Percentiles rank a stretch among this genome's conserved stretches.
These are phyloP conservation scores for Ips nitidus DNA, from an alignment of 1,140 invertebrate species.

Conservation along the genomic window DNA sequence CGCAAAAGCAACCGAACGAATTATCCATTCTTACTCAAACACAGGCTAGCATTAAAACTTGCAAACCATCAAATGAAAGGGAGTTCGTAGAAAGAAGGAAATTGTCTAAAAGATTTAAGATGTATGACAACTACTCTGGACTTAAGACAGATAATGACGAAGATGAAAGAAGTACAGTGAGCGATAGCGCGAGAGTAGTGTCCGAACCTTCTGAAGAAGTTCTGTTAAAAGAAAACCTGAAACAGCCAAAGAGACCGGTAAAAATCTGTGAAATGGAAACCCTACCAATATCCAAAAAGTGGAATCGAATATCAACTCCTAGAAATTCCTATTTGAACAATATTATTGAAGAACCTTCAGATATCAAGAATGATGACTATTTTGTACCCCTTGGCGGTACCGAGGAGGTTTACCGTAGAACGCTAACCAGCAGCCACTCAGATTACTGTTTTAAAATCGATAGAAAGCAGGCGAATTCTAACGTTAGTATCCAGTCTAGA, in stretches of 20 bases:
- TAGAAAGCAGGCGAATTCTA: slow-evolving; percentile 17
- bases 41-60: not conserved
- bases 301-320: slow-evolving; percentile 2
- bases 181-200: slow-evolving; percentile 28
- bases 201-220: slow-evolving; percentile 25
- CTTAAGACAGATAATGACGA: slow-evolving; percentile 8
- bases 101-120: slow-evolving; percentile 24
- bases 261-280: not conserved
- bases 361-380: slow-evolving; percentile 10
- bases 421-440: slow-evolving; percentile 29
- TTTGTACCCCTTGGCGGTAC: slow-evolving; percentile 18
- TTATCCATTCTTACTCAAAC: slow-evolving; percentile 9
- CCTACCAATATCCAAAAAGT: slow-evolving; percentile 1
- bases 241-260: not conserved
- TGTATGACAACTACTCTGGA: slow-evolving; percentile 34
- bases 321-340: slow-evolving; percentile 22
- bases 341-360: slow-evolving; percentile 21
- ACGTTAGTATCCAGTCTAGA: slow-evolving; percentile 11
- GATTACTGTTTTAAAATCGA: slow-evolving; percentile 24
- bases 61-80: not conserved
- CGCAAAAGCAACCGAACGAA: slow-evolving; percentile 11
- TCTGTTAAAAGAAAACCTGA: too few relatives aligned
- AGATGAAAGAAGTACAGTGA: slow-evolving; percentile 28
- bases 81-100: slow-evolving; percentile 27
- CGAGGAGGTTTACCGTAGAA: slow-evolving; percentile 18